A percentile compares a stretch with the other conserved stretches of the same genome.
phyloP scores from a whole-genome alignment of 2,888 invertebrate genomes.

The Eupithecia subfuscata region DNA sequence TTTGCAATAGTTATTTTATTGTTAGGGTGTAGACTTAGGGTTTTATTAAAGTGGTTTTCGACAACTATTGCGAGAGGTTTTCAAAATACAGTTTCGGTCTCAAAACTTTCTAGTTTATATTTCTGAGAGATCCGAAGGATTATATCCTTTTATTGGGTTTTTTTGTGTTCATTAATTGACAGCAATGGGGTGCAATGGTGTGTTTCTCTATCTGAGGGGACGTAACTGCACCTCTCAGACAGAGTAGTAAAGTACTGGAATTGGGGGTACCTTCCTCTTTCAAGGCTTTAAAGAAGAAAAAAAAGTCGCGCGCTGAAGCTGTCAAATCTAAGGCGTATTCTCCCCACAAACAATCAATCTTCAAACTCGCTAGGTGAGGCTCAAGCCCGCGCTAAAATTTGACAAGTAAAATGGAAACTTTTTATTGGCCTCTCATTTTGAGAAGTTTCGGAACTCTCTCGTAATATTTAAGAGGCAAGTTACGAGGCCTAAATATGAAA shows the following conservation, averaged over 20 bases:
- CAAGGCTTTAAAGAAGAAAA: conserved; percentile 6
- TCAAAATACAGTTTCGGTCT: neutral
- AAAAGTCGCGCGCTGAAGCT: conserved; percentile 21
- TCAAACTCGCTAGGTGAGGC: conserved; percentile 42
- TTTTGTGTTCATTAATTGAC: too few relatives aligned
- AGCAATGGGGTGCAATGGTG: too few relatives aligned
- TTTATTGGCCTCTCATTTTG: conserved; percentile 60
- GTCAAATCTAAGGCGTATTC: conserved; percentile 15
- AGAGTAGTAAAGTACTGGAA: too few relatives aligned
- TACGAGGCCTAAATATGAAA: conserved; percentile 51
- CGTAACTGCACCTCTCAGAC: neutral
- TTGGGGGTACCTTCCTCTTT: too few relatives aligned
- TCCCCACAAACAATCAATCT: conserved; percentile 41
- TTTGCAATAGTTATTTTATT: conserved; percentile 35
- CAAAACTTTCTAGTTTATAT: neutral
- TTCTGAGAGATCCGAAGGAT: too few relatives aligned
- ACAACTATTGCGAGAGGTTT: neutral
- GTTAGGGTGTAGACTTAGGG: neutral
- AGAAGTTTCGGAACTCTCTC: conserved; percentile 40
- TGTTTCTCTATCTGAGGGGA: neutral
- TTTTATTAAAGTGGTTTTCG: neutral
- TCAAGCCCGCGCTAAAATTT: conserved; percentile 49
- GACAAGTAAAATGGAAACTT: conserved; percentile 64
- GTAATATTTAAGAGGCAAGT: conserved; percentile 66
- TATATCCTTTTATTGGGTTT: too few relatives aligned